Base-by-base conservation (phyloP, 2,113 vertebrate genomes). In the Peromyscus polionotus region DNA sequence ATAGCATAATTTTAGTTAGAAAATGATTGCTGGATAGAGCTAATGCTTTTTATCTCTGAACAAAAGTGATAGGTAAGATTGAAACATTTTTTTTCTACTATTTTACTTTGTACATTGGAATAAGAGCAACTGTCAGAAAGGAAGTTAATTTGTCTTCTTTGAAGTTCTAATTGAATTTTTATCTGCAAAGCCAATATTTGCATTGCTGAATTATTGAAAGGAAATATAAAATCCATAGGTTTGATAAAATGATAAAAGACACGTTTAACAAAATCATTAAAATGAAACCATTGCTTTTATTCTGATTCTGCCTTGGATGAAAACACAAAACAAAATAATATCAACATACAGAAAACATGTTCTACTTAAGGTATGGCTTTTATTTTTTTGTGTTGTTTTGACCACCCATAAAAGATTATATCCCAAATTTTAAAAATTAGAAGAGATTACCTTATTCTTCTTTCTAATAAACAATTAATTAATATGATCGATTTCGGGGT, bases 141-240 rank as follows among this genome's bases (percentile, higher is more conserved):
- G 76, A 90, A 97, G 95, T 95, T 98, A 95, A 98, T 97, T 92
- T 88, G 88, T 97, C 31, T 77, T 87, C 88, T 97, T 97, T 97
- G 96, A 98, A 98, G 95, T 97, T 91, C 16, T 97, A 98, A 98
- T 96, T 97, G 76, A 97, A 95, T 96, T 95, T 72, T 97, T 96
- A 97, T 98, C 95, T 97, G 76, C 59, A 97, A 98, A 94, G 36
- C 36, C 92, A 97, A 83, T 94, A 95, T 97, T 97, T 97, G 81
- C 61, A 95, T 93, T 96, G 48, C 92, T 88, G 61, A 93, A 26
- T 61, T 86, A 72, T 65, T 42, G 83, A 95, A 96, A 92, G 70
- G 51, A 98, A 97, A 97, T 95, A 95, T 83, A 95, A 97, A 97
- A 88, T 97, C 89, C 84, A 95, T 92, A 93, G 20, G 16, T 85